phyloP scores from a whole-genome alignment of 1,140 invertebrate species.

The Procambarus virginalis region DNA sequence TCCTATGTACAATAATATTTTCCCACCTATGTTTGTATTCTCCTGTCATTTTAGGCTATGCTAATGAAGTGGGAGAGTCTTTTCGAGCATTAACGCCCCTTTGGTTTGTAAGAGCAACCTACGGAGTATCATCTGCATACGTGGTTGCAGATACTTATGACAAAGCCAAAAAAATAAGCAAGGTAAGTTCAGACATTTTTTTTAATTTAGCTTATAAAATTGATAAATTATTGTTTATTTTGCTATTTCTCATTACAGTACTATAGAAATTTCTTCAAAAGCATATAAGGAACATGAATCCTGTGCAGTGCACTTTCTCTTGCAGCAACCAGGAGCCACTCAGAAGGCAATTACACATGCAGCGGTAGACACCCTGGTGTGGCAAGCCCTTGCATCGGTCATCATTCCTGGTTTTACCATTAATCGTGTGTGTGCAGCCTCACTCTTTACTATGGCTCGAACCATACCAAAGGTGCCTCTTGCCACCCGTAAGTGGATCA shows the following conservation, averaged over 20 bases:
- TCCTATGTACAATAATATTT: too few species aligned
- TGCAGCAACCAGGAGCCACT: constrained; percentile 63
- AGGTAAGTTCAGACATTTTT: constrained; percentile 75
- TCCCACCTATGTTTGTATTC: not conserved
- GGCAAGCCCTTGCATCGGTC: constrained; percentile 95
- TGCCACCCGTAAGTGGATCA: constrained; percentile 79
- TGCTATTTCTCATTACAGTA: not conserved
- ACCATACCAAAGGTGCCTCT: constrained; percentile 75
- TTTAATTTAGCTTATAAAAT: not conserved
- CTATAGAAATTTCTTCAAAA: too few species aligned
- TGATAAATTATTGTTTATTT: not conserved
- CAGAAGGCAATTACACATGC: constrained; percentile 76
- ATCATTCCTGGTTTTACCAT: constrained; percentile 93
- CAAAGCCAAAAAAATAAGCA: constrained; percentile 83
- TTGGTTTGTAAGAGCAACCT: constrained; percentile 84
- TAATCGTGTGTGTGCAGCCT: constrained; percentile 86
- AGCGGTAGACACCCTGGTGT: constrained; percentile 88
- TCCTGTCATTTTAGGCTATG: constrained; percentile 82
- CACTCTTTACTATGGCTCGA: constrained; percentile 77
- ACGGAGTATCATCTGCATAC: constrained; percentile 88
- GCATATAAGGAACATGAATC: not conserved
- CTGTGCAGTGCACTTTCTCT: not conserved
- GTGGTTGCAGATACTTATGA: constrained; percentile 90
- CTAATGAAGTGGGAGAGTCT: constrained; percentile 96
- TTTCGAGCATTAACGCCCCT: constrained; percentile 87